Conservation (phyloP, 2,797 vertebrate species). For the Leptoclinus maculatus region DNA sequence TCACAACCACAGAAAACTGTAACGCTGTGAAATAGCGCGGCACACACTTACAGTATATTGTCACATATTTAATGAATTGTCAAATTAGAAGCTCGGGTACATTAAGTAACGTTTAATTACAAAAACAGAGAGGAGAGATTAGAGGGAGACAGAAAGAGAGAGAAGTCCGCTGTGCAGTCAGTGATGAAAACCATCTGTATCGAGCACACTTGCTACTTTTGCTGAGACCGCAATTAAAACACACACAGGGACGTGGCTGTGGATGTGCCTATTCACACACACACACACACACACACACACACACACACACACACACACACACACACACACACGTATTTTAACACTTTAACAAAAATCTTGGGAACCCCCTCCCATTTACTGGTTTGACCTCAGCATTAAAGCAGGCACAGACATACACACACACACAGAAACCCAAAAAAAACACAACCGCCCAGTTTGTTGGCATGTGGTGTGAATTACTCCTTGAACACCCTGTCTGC, state of each 20-base stretch:
- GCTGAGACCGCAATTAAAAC: constrained; percentile 84
- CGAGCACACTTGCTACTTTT: constrained; percentile 83
- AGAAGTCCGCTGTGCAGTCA: constrained; percentile 65
- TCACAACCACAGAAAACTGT: constrained; percentile 47
- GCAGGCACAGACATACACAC: constrained; percentile 61
- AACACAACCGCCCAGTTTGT: constrained; percentile 81
- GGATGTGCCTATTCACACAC: constrained; percentile 31
- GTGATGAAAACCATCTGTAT: constrained; percentile 87
- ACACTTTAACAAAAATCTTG: constrained; percentile 69
- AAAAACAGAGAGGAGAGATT: constrained; percentile 62
- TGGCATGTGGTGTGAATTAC: constrained; percentile 87
- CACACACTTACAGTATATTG: constrained; percentile 32
- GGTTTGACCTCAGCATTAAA: constrained; percentile 82
- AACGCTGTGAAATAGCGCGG: constrained; percentile 31
- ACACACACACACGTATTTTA: constrained; percentile 62
- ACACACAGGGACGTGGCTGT: constrained; percentile 54
- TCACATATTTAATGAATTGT: constrained; percentile 64
- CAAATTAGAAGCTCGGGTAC: constrained; percentile 66
- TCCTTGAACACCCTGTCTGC: constrained; percentile 80
- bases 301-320: constrained; percentile 30
- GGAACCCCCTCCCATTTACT: constrained; percentile 76
- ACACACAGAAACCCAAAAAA: constrained; percentile 49
- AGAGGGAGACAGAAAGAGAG: constrained; percentile 58
- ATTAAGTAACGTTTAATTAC: constrained; percentile 71
- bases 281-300: constrained; percentile 24